Base-by-base conservation (phyloP, 2,113 vertebrate species). In the Thamnophis sirtalis region DNA sequence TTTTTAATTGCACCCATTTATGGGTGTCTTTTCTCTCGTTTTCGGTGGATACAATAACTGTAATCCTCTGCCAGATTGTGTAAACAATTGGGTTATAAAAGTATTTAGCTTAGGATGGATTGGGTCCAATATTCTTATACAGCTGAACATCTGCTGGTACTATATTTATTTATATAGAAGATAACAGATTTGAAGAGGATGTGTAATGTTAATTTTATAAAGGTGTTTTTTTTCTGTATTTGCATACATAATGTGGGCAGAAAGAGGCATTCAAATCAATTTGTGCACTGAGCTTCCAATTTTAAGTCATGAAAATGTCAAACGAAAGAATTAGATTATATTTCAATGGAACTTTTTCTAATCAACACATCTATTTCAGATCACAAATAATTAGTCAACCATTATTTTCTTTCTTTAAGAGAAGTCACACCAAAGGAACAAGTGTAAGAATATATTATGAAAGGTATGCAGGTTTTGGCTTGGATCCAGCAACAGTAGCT, bases 101-200 rank as follows among this genome's bases (percentile, higher is more conserved):
- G 24, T 9, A 19, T 22, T 92, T 19, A 19, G 3, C 28, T 56
- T 48, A 54, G n/a, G 10, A 54, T 88, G 50, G 51, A 19, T 49
- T 50, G 17, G 49, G 8, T 28, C 38, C 50, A 33, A 15, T 17
- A 7, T 80, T 49, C 38, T 54, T 56, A 56, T 50, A 6, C 22
- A 86, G 88, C n/a, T 28, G 55, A 93, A 53, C 33, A 92, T 93
- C 93, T 33, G 24, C 1, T 84, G 53, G 24, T 63, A 51, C 11
- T 21, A 22, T 49, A 21, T 38, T 10, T 87, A 92, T 33, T 6
- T 60, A 10, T 68, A 73, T 33, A 33, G 33, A 90, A 56, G 19
- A 26, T 53, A 92, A 89, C 49, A 26, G 93, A 91, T 92, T 86
- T 24, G 60, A 92, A 95, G 38, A 91, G 26, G 10, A 80, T 94